Conservation (phyloP, 2,888 invertebrate genomes). For the Onthophagus sagittarius region DNA sequence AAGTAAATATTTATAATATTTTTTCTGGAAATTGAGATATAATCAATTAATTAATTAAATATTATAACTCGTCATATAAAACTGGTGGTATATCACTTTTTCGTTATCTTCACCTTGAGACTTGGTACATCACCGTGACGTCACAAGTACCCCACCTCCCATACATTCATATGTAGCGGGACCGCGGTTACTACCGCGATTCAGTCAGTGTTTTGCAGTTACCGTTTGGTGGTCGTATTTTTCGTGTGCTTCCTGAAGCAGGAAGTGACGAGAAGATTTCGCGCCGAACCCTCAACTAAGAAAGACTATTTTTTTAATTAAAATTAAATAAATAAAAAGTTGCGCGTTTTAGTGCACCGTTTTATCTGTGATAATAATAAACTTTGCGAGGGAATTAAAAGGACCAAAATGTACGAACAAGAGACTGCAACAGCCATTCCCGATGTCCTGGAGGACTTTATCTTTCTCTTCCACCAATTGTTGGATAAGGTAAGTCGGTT, state of each 20-base stretch:
- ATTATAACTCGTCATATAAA: neutral
- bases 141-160: neutral
- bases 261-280: neutral
- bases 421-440: slow-evolving; percentile 61
- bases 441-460: slow-evolving; percentile 71
- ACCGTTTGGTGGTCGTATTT: neutral
- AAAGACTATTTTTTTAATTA: neutral
- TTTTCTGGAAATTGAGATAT: too few relatives aligned
- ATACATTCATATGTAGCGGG: neutral
- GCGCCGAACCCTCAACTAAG: neutral
- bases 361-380: slow-evolving; percentile 14
- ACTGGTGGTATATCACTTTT: neutral
- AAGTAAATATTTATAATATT: too few relatives aligned
- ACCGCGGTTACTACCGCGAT: neutral
- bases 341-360: slow-evolving; percentile 14
- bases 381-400: neutral
- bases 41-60: too few relatives aligned
- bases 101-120: neutral
- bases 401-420: slow-evolving; percentile 59
- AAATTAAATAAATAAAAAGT: neutral
- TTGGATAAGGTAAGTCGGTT: slow-evolving; percentile 59
- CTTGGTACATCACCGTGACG: neutral
- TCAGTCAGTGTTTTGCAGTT: neutral
- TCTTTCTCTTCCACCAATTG: slow-evolving; percentile 64
- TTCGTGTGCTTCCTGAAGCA: neutral